Percentiles rank a stretch among this genome's conserved stretches.
Conservation (phyloP, 2,888 invertebrate genomes). For the Pseudococcus longispinus region DNA sequence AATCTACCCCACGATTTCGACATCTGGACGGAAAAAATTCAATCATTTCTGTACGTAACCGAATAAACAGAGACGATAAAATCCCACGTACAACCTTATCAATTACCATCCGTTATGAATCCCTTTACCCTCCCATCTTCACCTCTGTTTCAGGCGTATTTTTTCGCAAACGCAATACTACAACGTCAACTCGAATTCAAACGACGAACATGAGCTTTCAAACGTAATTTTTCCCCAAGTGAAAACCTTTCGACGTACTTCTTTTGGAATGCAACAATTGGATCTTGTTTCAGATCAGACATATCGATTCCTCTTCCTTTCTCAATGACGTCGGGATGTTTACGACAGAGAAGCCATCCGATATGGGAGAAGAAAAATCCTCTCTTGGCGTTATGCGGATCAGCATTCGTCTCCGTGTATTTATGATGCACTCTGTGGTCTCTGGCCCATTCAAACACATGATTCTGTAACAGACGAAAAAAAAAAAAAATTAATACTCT, state of each 20-base stretch:
- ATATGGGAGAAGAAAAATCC: conserved; percentile 97
- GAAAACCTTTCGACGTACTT: conserved; percentile 70
- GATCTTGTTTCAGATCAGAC: conserved; percentile 82
- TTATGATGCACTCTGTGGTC: conserved; percentile 87
- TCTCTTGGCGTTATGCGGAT: conserved; percentile 88
- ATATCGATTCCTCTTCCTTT: conserved; percentile 88
- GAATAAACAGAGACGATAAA: background rate
- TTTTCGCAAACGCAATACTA: background rate
- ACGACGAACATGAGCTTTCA: background rate
- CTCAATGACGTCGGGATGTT: conserved; percentile 86
- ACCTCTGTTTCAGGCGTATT: background rate
- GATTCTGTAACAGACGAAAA: conserved; percentile 60
- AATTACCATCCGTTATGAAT: background rate
- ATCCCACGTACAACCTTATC: background rate
- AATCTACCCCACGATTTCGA: too few species aligned
- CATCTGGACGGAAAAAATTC: too few species aligned
- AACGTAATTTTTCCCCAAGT: background rate
- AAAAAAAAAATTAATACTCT: background rate
- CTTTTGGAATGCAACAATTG: conserved; percentile 85
- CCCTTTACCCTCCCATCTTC: too few species aligned
- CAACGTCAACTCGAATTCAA: background rate
- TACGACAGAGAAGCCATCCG: conserved; percentile 90
- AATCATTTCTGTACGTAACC: too few species aligned
- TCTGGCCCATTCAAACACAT: conserved; percentile 62
- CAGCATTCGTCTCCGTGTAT: conserved; percentile 91